phyloP scores from a whole-genome alignment of 2,797 vertebrate genomes.

The Phataginus tetradactyla region DNA sequence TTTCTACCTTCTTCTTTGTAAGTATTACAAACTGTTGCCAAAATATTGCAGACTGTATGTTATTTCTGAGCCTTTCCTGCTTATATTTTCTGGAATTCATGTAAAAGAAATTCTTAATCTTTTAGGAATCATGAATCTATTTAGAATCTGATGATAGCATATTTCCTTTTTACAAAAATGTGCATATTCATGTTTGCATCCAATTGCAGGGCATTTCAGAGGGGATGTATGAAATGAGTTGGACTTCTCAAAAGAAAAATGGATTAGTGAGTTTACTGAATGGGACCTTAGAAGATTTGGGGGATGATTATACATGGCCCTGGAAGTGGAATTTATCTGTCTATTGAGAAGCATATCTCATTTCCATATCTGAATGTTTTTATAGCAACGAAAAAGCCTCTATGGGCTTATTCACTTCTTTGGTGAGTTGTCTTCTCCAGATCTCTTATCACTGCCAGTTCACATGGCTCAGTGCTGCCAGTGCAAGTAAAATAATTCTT shows the following conservation, averaged over 20 bases:
- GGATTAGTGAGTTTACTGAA: not conserved
- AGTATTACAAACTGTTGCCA: not conserved
- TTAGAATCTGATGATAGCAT: not conserved
- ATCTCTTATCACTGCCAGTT: not conserved
- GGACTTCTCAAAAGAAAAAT: constrained; percentile 27
- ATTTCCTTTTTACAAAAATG: not conserved
- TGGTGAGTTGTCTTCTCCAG: not conserved
- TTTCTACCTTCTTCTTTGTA: not conserved
- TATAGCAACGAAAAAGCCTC: not conserved
- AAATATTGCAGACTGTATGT: constrained; percentile 3
- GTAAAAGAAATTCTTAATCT: constrained; percentile 27
- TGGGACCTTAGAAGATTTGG: not conserved
- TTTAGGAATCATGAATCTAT: not conserved
- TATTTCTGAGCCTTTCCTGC: constrained; percentile 13
- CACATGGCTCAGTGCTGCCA: not conserved
- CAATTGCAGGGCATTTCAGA: not conserved
- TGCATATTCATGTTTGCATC: not conserved
- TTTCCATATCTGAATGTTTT: constrained; percentile 13
- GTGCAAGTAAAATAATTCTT: not conserved
- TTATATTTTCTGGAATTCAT: constrained; percentile 4
- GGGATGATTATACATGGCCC: not conserved
- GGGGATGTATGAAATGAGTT: not conserved
- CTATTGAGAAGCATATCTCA: not conserved
- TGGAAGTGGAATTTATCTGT: not conserved
- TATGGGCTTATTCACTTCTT: not conserved